A percentile compares a stretch with the other conserved stretches of the same genome.
Conservation (phyloP, 2,888 invertebrate genomes). For the Eilema sororculum region DNA sequence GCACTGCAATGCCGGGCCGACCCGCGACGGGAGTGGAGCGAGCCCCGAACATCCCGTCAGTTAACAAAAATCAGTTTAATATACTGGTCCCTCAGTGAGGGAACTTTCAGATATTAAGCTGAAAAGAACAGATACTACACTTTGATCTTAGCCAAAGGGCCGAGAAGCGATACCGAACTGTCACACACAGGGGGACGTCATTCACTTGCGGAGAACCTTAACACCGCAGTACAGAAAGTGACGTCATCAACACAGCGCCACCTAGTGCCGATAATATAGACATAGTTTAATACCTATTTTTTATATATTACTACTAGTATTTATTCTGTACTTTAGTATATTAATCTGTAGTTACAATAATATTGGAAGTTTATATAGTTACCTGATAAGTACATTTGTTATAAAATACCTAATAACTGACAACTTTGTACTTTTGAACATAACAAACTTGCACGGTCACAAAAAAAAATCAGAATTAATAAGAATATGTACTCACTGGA, state of each 20-base stretch:
- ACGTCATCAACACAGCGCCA: slow-evolving; percentile 8
- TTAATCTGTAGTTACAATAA: not conserved
- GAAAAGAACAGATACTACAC: slow-evolving; percentile 17
- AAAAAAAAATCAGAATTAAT: no score
- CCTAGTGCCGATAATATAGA: not conserved
- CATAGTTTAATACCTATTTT: not conserved
- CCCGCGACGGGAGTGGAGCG: slow-evolving; percentile 17
- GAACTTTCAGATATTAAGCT: slow-evolving; percentile 17
- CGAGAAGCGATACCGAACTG: slow-evolving; percentile 5
- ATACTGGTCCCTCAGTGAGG: slow-evolving; percentile 17
- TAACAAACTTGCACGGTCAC: no score
- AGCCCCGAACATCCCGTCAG: slow-evolving; percentile 15
- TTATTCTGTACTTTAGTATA: not conserved
- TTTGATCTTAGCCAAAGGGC: slow-evolving; percentile 17
- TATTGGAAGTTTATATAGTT: no score
- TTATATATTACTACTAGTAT: not conserved
- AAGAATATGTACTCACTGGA: no score
- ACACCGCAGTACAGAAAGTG: not conserved
- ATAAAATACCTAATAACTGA: not conserved
- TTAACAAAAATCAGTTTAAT: slow-evolving; percentile 16
- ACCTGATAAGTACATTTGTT: no score
- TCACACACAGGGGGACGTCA: not conserved
- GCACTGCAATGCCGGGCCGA: slow-evolving; percentile 15
- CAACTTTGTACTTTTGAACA: not conserved
- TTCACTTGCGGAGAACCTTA: slow-evolving; percentile 8